Percentiles rank a stretch among this genome's conserved stretches.
Conservation (phyloP, 1,140 invertebrate species). For the Drosophila setifemur region DNA sequence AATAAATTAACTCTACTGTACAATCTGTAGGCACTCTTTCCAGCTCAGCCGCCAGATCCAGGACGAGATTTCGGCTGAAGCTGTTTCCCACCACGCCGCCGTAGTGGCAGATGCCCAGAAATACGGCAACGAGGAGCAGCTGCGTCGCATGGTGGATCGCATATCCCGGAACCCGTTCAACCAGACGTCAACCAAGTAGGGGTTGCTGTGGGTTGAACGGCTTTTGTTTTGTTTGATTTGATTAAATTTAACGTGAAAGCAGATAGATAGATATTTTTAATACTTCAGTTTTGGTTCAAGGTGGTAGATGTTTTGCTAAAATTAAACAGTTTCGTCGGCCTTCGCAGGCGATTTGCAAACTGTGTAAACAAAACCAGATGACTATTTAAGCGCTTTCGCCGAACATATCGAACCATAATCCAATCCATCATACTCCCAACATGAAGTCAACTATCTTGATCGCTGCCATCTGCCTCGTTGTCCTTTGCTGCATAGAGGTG, state of each 20-base stretch:
- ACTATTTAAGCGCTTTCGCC: constrained; percentile 34
- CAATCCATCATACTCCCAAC: constrained; percentile 15
- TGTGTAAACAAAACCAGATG: constrained; percentile 37
- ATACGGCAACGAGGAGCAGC: constrained; percentile 83
- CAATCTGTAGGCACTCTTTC: constrained; percentile 84
- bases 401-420: constrained; percentile 16
- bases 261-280: constrained; percentile 7
- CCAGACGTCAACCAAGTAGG: constrained; percentile 36
- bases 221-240: not conserved
- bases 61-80: constrained; percentile 82
- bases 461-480: constrained; percentile 4
- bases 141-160: constrained; percentile 75
- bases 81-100: constrained; percentile 82
- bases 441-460: constrained; percentile 30
- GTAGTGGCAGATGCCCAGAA: constrained; percentile 83
- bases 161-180: constrained; percentile 48
- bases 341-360: constrained; percentile 41
- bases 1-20: too few species aligned
- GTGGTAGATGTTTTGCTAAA: constrained; percentile 16
- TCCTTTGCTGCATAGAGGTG: constrained; percentile 7
- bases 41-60: constrained; percentile 80
- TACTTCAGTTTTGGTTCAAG: constrained; percentile 34
- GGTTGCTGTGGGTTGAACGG: too few species aligned
- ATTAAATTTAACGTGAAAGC: constrained; percentile 29
- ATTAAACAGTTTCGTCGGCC: constrained; percentile 8